Percentiles rank a stretch among this genome's conserved stretches.
Conservation (phyloP, 2,888 invertebrate genomes). For the Bellardia pandia region DNA sequence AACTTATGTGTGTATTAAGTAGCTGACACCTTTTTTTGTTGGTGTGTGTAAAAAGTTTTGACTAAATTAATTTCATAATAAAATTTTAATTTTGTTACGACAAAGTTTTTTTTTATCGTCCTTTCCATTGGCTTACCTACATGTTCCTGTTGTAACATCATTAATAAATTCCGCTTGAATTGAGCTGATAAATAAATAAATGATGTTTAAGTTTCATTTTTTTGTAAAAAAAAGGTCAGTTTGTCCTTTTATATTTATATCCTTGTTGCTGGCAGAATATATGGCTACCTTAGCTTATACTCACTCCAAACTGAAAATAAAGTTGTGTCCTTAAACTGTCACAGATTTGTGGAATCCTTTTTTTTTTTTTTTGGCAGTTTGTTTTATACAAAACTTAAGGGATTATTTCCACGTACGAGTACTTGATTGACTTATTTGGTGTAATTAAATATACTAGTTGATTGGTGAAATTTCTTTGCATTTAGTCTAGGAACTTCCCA, state of each 20-base stretch:
- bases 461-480: constrained; percentile 44
- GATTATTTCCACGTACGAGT: neutral
- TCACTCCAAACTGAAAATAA: neutral
- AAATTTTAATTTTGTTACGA: constrained; percentile 81
- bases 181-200: constrained; percentile 75
- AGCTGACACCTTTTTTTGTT: constrained; percentile 38
- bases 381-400: constrained; percentile 14
- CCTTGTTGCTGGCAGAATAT: constrained; percentile 9
- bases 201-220: constrained; percentile 74
- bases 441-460: constrained; percentile 38
- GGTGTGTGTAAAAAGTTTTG: constrained; percentile 45
- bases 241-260: neutral
- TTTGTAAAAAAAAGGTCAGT: neutral
- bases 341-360: constrained; percentile 12
- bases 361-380: constrained; percentile 12
- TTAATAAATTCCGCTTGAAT: constrained; percentile 81
- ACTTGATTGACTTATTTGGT: constrained; percentile 32
- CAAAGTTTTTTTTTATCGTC: constrained; percentile 22
- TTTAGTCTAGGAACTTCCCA: neutral
- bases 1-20: constrained; percentile 3
- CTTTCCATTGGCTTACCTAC: constrained; percentile 22
- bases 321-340: constrained; percentile 30
- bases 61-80: constrained; percentile 76
- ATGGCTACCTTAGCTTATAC: constrained; percentile 53
- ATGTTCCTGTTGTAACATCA: constrained; percentile 75